Percentiles rank a stretch among this genome's conserved stretches.
Conservation (phyloP, 2,888 invertebrate species). For the Rhimphoctona megacephalus region DNA sequence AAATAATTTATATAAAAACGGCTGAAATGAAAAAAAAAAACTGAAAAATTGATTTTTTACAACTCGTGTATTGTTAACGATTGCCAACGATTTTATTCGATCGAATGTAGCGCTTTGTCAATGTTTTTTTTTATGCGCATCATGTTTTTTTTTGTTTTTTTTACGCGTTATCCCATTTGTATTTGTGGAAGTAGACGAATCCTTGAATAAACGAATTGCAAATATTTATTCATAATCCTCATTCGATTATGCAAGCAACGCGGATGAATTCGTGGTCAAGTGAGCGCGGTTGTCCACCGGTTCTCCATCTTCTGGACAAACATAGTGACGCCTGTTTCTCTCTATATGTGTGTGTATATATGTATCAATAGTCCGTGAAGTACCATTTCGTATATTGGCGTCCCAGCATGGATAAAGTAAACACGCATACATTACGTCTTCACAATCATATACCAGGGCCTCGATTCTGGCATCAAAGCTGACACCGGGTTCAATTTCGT, state of each 20-base stretch:
- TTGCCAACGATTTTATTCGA: not conserved
- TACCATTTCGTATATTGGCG: conserved; percentile 35
- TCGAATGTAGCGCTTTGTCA: not conserved
- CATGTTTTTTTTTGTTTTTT: conserved; percentile 19
- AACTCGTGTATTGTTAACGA: not conserved
- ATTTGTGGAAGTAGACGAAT: conserved; percentile 9
- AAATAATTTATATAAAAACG: not conserved
- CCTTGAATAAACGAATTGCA: conserved; percentile 46
- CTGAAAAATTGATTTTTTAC: not conserved
- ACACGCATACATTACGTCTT: conserved; percentile 79
- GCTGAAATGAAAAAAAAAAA: not conserved
- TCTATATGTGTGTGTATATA: not conserved
- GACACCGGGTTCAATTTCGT: not conserved
- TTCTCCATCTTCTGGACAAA: conserved; percentile 78
- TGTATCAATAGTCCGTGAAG: not conserved
- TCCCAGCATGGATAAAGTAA: conserved; percentile 74
- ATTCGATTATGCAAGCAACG: conserved; percentile 59
- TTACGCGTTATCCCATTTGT: not conserved
- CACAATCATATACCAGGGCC: not conserved
- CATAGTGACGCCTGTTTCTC: conserved; percentile 64
- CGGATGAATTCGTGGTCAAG: conserved; percentile 69
- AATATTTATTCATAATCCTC: conserved; percentile 78
- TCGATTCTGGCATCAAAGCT: conserved; percentile 7
- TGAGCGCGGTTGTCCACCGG: conserved; percentile 68
- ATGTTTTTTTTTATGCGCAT: not conserved